Conservation (phyloP, 2,888 invertebrate species). For the Euzophera pinguis region DNA sequence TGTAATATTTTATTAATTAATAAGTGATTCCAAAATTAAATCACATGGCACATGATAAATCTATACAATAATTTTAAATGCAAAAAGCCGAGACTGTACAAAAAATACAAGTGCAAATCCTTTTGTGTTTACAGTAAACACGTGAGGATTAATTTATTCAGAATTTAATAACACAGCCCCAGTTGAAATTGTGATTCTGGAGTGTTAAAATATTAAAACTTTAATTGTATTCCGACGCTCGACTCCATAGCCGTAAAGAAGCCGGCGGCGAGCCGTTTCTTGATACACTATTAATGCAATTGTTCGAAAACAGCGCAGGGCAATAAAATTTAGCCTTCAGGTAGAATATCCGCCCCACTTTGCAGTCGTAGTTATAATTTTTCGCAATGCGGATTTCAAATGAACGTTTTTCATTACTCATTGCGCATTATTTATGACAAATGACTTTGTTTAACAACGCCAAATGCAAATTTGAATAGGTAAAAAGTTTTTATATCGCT, state of each 20-base stretch:
- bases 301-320: conserved; percentile 71
- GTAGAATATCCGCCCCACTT: conserved; percentile 66
- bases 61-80: no score
- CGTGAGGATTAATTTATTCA: conserved; percentile 25
- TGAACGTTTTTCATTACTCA: conserved; percentile 43
- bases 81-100: no score
- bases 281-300: conserved; percentile 79
- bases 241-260: conserved; percentile 65
- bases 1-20: no score
- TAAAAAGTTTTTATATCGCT: background rate
- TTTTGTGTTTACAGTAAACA: conserved; percentile 3
- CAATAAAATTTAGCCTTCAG: conserved; percentile 74
- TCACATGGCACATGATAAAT: no score
- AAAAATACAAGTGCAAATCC: background rate
- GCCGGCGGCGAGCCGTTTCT: conserved; percentile 53
- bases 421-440: conserved; percentile 37
- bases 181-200: conserved; percentile 51
- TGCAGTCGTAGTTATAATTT: conserved; percentile 67
- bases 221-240: conserved; percentile 64
- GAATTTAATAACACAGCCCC: conserved; percentile 43
- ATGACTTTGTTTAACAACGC: conserved; percentile 27
- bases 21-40: no score
- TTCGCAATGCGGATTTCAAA: conserved; percentile 74
- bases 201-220: conserved; percentile 68
- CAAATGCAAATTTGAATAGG: conserved; percentile 5